Base-by-base conservation (phyloP, 2,113 vertebrate genomes). In the Uria lomvia region DNA sequence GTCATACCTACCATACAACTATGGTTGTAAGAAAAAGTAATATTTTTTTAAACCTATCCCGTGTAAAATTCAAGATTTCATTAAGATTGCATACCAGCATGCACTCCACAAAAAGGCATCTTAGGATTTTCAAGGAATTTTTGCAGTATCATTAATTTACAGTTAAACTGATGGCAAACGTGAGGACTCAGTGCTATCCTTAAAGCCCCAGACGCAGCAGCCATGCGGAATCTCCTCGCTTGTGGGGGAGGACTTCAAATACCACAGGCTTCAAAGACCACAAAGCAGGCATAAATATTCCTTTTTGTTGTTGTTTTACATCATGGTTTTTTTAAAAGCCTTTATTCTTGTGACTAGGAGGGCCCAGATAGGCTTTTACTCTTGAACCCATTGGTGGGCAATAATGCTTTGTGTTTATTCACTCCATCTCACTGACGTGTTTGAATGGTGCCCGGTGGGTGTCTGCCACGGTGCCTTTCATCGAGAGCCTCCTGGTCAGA, bases 391-490 rank as follows among this genome's bases (percentile, higher is more conserved):
- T 8, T 30, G 23, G 23, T 63, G 42, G 29, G n/a, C 13, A 62
- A n/a, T 15, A 76, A 13, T 3, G 1, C 4, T 72, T 80, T 76
- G 15, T 76, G 30, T 86, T 73, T 47, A 30, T 91, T 86, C 38
- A 10, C 7, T 56, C 15, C 58, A 11, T 45, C 70, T 70, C 3
- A 0, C 30, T 86, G 79, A 21, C 0, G 0, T 5, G 26, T 78
- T 74, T 72, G 62, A 70, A 20, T 27, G 38, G 22, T 81, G 20
- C 50, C 59, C 0, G 0, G 32, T 38, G 60, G 38, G 13, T 15
- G 4, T 53, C 12, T 2, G 0, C 11, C 2, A 1, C 3, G 1
- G 43, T 1, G 1, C 47, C 4, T 0, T 18, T 81, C 63, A 36
- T 19, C 1, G 1, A 40, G 43, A 59, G 6, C 4, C 17, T 7